Base-by-base conservation (phyloP, 2,113 vertebrate species). In the Poeciliopsis occidentalis region DNA sequence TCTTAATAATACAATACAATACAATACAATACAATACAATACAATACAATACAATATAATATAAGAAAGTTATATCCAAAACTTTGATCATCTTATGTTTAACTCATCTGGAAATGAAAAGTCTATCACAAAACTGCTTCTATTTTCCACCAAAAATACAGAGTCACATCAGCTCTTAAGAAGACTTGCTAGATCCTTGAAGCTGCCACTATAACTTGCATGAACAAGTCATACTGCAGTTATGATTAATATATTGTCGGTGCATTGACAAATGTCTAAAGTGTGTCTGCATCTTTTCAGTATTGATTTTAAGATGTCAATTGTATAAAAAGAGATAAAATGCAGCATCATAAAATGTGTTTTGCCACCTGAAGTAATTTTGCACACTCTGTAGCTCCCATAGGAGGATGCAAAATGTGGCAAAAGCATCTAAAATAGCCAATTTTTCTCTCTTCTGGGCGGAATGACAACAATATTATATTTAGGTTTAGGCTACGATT, bases 401-500 rank as follows among this genome's bases (percentile, higher is more conserved):
- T 4, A 29, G 60, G 22, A 75, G 54, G 64, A 71, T 19, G 2
- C 34, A 71, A 17, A 83, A 67, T 60, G 39, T 19, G 57, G 13
- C 47, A 12, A 65, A 57, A 64, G 17, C 66, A 27, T 75, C 47
- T 13, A 66, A 80, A 76, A 76, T 34, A 72, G 24, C 11, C 41
- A 4, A 67, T 74, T 64, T 66, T 71, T 26, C 11, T 27, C 24
- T 17, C 32, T 62, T 19, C 67, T 62, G 57, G 71, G 67, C 63
- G 71, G 19, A 82, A 44, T 60, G 77, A 67, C 34, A 73, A 62
- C 41, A 76, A 63, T 63, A 73, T 83, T 24, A 71, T 70, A 67
- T 72, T 75, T 37, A 83, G 74, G 41, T 66, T 31, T 61, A 26
- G 64, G 62, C 80, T 78, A 61, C 60, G 54, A 80, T 80, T 64